phyloP scores from a whole-genome alignment of 2,797 vertebrate species.

The Prionace glauca region DNA sequence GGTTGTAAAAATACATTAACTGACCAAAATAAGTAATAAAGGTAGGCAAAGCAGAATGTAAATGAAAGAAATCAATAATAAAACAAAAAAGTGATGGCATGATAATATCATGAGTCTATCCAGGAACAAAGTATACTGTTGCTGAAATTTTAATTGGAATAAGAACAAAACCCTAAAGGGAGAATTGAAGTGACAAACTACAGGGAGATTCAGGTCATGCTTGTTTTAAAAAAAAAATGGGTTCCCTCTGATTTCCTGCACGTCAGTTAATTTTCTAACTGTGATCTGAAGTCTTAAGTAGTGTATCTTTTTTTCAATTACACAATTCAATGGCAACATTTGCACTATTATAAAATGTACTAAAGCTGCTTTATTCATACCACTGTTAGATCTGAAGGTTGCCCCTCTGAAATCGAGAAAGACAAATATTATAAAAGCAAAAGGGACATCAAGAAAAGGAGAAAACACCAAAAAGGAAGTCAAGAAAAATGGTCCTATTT shows the following conservation, averaged over 20 bases:
- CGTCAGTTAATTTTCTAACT: background rate
- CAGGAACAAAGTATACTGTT: background rate
- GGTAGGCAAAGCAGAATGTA: background rate
- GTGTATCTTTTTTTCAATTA: background rate
- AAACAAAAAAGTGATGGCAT: too few species aligned
- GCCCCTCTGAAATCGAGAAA: constrained; percentile 47
- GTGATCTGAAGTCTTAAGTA: background rate
- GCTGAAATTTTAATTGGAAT: background rate
- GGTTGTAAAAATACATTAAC: background rate
- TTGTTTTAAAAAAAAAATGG: background rate
- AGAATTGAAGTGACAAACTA: background rate
- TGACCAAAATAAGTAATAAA: background rate
- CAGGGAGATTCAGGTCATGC: background rate
- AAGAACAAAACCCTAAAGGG: background rate
- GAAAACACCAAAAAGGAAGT: constrained; percentile 51
- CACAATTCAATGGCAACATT: background rate
- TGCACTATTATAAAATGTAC: background rate
- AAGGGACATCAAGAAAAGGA: constrained; percentile 52
- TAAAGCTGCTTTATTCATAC: constrained; percentile 44
- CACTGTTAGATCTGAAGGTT: constrained; percentile 50
- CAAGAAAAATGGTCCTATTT: constrained; percentile 51
- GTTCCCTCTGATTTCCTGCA: background rate
- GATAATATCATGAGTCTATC: background rate
- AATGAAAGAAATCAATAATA: background rate
- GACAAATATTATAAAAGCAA: constrained; percentile 49